Conservation (phyloP, 2,888 invertebrate genomes). For the Apoda limacodes region DNA sequence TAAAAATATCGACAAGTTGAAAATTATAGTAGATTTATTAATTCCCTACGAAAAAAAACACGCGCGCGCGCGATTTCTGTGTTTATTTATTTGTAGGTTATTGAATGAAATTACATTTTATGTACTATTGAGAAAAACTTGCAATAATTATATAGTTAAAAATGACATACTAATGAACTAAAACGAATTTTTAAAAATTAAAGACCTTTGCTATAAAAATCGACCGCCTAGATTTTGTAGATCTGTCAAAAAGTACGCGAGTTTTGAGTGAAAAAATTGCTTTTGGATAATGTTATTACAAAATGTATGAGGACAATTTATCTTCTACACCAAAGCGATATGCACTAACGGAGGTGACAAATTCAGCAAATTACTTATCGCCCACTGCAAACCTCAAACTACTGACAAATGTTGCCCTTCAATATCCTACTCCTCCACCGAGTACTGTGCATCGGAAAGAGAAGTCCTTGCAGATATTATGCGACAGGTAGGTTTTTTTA, state of each 20-base stretch:
- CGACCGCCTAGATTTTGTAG: too few relatives aligned
- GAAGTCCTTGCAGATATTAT: slow-evolving; percentile 71
- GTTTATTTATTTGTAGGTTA: too few relatives aligned
- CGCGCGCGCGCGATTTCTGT: too few relatives aligned
- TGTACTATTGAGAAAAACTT: too few relatives aligned
- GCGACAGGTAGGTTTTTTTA: slow-evolving; percentile 60
- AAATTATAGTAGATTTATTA: too few relatives aligned
- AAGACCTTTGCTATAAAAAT: slow-evolving; percentile 25
- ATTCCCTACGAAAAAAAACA: too few relatives aligned
- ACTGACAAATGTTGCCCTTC: slow-evolving; percentile 73
- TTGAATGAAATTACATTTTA: too few relatives aligned
- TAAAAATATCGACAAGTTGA: too few relatives aligned
- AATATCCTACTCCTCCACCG: slow-evolving; percentile 63
- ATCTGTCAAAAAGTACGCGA: slow-evolving; percentile 60
- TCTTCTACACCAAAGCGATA: slow-evolving; percentile 64
- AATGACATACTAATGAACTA: too few relatives aligned
- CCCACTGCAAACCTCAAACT: slow-evolving; percentile 77
- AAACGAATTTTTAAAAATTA: too few relatives aligned
- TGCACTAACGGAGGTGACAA: slow-evolving; percentile 67
- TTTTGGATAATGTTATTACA: slow-evolving; percentile 62
- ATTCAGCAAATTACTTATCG: slow-evolving; percentile 66
- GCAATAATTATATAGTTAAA: too few relatives aligned
- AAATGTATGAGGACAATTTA: slow-evolving; percentile 65
- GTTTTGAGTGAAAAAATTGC: slow-evolving; percentile 43
- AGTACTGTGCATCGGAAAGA: slow-evolving; percentile 67